phyloP scores from a whole-genome alignment of 2,797 vertebrate genomes.

The Micrastur ruficollis region DNA sequence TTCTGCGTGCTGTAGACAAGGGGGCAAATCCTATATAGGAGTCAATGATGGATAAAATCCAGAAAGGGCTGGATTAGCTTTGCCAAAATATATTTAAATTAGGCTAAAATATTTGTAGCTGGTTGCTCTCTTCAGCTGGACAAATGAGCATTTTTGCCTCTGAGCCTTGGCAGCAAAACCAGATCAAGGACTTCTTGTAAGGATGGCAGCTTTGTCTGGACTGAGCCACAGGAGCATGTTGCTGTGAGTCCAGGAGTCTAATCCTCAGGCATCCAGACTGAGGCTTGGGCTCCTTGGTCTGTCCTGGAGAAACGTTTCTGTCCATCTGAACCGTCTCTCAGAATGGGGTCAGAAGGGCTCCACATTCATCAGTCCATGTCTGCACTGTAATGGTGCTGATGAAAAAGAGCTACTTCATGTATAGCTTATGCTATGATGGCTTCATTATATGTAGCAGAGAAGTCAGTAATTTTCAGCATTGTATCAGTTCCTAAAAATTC shows the following conservation, averaged over 20 bases:
- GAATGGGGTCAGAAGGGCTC: not conserved
- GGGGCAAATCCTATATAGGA: not conserved
- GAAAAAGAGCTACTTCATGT: not conserved
- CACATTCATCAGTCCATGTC: not conserved
- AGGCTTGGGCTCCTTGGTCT: not conserved
- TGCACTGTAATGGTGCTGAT: not conserved
- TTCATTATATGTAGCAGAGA: not conserved
- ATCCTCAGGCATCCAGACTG: not conserved
- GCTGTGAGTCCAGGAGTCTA: not conserved
- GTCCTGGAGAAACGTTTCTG: not conserved
- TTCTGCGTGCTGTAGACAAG: not conserved
- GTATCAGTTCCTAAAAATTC: not conserved
- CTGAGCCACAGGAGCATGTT: not conserved
- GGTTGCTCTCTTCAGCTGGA: not conserved
- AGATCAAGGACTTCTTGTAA: not conserved
- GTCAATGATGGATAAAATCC: not conserved
- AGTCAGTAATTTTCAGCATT: not conserved
- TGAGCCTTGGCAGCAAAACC: not conserved
- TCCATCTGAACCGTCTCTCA: not conserved
- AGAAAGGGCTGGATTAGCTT: not conserved
- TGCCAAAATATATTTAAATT: not conserved
- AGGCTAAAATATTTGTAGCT: not conserved
- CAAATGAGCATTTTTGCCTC: fast-evolving
- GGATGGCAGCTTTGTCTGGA: not conserved
- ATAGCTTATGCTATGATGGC: not conserved